Percentiles rank a stretch among this genome's conserved stretches.
Evolutionary conservation across 2,797 vertebrate genomes (phyloP).

Genomic region (Cryptoprocta ferox): DNA sequence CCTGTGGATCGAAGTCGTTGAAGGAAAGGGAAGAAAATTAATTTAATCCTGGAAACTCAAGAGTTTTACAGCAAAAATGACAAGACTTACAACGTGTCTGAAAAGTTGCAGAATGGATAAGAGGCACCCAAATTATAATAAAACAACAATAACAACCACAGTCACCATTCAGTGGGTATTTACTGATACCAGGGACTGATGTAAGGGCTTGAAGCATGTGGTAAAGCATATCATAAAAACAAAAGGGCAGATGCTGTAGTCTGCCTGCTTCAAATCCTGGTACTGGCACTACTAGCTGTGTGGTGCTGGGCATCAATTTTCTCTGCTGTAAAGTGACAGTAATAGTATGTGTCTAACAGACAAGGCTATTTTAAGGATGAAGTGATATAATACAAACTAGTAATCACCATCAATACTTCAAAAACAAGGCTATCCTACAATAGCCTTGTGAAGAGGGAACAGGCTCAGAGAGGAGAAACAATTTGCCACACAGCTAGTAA

Average conservation of each 20-base stretch:
- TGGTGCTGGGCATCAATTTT: not conserved
- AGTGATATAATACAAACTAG: not conserved
- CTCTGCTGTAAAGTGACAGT: not conserved
- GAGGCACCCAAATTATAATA: not conserved
- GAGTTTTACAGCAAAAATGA: not conserved
- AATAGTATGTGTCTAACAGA: not conserved
- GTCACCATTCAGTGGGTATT: not conserved
- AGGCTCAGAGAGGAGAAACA: not conserved
- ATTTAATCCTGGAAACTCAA: constrained; percentile 59
- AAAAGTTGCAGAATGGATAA: not conserved
- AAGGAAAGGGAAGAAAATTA: constrained; percentile 50
- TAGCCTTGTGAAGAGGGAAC: not conserved
- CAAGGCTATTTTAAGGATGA: not conserved
- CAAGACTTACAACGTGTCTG: not conserved
- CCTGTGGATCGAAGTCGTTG: constrained; percentile 85
- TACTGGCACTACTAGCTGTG: not conserved
- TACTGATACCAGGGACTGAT: not conserved
- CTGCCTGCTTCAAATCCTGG: not conserved
- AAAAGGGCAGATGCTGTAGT: too few species aligned
- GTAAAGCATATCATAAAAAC: not conserved
- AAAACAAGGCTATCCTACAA: not conserved
- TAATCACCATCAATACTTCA: not conserved
- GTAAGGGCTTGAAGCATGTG: not conserved
- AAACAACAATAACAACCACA: not conserved
- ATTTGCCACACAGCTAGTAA: not conserved